Conservation (phyloP, 64 coral and sea anemone species). For the Anthopleura sola region DNA sequence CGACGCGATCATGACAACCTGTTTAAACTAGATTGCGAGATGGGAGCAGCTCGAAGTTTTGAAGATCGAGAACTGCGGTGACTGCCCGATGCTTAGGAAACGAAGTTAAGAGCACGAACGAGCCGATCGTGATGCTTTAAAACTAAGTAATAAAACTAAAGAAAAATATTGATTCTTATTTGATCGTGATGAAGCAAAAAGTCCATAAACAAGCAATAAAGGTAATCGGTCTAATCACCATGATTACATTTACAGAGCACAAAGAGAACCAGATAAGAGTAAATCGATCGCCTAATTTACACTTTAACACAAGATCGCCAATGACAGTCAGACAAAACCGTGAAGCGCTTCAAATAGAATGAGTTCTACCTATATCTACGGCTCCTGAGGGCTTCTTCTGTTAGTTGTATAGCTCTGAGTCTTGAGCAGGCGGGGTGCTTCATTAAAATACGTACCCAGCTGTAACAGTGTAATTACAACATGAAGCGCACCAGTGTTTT, state of each 20-base stretch:
- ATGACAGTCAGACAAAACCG: constrained; percentile 25
- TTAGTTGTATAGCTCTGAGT: neutral
- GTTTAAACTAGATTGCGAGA: constrained; percentile 91
- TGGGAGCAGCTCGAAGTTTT: neutral
- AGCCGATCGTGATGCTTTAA: neutral
- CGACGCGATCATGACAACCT: constrained; percentile 90
- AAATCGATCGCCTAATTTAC: constrained; percentile 91
- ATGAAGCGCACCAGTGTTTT: neutral
- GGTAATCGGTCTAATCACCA: constrained; percentile 85
- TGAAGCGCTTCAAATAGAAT: neutral
- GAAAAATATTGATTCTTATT: constrained; percentile 89
- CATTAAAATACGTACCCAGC: neutral
- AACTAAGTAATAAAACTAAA: constrained; percentile 13
- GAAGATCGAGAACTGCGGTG: neutral
- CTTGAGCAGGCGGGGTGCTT: constrained; percentile 7
- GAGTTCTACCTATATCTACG: neutral
- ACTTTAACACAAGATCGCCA: constrained; percentile 49
- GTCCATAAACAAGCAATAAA: constrained; percentile 98
- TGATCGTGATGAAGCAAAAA: constrained; percentile 68
- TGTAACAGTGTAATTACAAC: neutral
- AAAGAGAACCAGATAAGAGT: constrained; percentile 83
- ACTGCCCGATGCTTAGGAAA: neutral
- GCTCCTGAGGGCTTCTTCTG: neutral
- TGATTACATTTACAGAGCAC: constrained; percentile 65
- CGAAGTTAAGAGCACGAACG: neutral